Evolutionary conservation across 2,888 invertebrate genomes (phyloP), one percentile per base, ranked within the genome.

Genomic region (Alloplasta piceator): DNA sequence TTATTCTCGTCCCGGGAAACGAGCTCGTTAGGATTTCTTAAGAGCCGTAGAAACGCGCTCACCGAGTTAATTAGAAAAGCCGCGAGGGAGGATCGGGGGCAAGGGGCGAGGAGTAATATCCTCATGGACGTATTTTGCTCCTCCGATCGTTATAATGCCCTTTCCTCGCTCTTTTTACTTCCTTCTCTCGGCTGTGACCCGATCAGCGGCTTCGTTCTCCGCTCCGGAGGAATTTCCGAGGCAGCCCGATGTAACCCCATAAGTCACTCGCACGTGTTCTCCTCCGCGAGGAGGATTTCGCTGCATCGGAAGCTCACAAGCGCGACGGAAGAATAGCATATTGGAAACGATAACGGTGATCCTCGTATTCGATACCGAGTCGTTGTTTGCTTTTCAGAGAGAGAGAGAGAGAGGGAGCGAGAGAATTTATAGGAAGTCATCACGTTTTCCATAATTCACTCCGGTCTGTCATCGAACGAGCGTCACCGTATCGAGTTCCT

Each of bases 381-480:
- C 7, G 7, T 46, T 36, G 41, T 48, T 36, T 10, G 48, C 39
- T 41, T 46, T 38, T 46, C 55, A 50, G 36, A 12, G 43, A 43
- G 38, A 61, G 10, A 56, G 4, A n/a, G 36, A 39, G 56, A 61
- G 72, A 56, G 56, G 43, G 6, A 56, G 63, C 68, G 66, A 72
- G 63, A 71, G 39, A 80, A 61, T 67, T 70, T 85, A 86, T 86
- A 85, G 87, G 85, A 88, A 87, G 87, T 86, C 83, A 86, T 88
- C 88, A 89, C 88, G 88, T 87, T 88, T 88, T 89, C 88, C 88
- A 89, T 89, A 88, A 89, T 88, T 89, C 88, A 89, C 86, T 85
- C 79, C 38, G 85, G 82, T 77, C 83, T 82, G 85, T 84, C 84
- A 85, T 78, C 83, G 74, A 36, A 58, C 84, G 83, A 81, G 76